These are phyloP conservation scores for Ceyx cyanopectus DNA, from an alignment of 2,113 vertebrate species.

Conservation along the genomic window DNA sequence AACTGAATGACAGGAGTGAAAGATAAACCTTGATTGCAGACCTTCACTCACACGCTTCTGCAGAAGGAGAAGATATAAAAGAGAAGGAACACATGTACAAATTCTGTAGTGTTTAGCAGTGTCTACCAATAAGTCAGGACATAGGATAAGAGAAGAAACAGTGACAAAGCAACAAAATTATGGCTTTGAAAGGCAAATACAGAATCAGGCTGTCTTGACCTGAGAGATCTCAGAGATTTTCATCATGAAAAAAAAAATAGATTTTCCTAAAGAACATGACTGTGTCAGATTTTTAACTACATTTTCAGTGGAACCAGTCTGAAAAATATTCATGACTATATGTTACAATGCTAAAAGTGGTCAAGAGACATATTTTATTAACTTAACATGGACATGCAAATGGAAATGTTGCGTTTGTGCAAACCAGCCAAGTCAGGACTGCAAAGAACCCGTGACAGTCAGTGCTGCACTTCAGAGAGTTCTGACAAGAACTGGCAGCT, in stretches of 20 bases:
- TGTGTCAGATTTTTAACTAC: background rate
- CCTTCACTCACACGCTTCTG: background rate
- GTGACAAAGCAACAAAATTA: background rate
- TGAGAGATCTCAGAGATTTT: background rate
- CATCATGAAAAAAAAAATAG: accelerated
- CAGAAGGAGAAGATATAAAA: background rate
- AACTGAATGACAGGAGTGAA: background rate
- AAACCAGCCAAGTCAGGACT: background rate
- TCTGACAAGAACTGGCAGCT: constrained; percentile 14
- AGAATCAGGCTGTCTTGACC: background rate
- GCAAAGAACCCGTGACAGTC: accelerated
- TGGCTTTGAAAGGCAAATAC: background rate
- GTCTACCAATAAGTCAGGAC: background rate
- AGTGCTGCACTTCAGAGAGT: background rate
- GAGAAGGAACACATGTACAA: background rate
- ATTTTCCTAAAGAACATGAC: background rate
- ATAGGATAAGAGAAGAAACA: background rate
- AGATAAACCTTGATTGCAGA: background rate
- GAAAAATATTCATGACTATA: background rate
- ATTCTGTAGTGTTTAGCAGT: background rate
- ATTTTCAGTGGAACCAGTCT: background rate
- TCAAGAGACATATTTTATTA: background rate
- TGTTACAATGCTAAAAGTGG: background rate
- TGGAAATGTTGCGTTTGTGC: background rate
- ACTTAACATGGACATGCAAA: background rate